Evolutionary conservation across 2,113 vertebrate species (phyloP).

Genomic region (Mastomys coucha): DNA sequence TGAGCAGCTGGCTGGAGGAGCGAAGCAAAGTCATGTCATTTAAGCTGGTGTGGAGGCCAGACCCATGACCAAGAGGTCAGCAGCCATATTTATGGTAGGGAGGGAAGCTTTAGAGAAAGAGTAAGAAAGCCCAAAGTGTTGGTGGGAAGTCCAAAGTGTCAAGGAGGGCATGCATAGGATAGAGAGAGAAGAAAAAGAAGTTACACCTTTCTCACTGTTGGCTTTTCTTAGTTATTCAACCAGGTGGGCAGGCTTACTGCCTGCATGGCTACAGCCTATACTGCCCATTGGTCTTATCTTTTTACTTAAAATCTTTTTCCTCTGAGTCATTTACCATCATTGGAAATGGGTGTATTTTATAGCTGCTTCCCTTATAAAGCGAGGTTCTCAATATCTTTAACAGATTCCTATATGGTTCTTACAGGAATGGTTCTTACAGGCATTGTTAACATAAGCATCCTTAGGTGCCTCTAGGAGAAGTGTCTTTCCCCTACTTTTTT

Average conservation of each 20-base stretch:
- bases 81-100: neutral
- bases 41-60: neutral
- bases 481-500: neutral
- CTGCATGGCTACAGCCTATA: neutral
- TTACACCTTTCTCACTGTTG: neutral
- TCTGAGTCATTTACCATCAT: neutral
- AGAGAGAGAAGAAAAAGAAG: neutral
- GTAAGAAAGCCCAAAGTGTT: neutral
- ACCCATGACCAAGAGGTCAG: neutral
- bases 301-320: neutral
- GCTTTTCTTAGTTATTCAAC: neutral
- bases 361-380: neutral
- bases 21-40: neutral
- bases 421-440: too few relatives aligned
- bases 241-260: neutral
- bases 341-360: conserved; percentile 10
- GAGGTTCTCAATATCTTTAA: neutral
- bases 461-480: neutral
- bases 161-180: neutral
- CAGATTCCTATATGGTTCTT: neutral
- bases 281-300: neutral
- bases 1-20: neutral
- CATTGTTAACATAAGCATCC: neutral
- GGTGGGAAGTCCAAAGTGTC: neutral
- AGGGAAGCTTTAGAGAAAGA: neutral